Evolutionary conservation across 2,888 invertebrate genomes (phyloP), one percentile per base, ranked within the genome.

Genomic region (Callosobruchus maculatus): DNA sequence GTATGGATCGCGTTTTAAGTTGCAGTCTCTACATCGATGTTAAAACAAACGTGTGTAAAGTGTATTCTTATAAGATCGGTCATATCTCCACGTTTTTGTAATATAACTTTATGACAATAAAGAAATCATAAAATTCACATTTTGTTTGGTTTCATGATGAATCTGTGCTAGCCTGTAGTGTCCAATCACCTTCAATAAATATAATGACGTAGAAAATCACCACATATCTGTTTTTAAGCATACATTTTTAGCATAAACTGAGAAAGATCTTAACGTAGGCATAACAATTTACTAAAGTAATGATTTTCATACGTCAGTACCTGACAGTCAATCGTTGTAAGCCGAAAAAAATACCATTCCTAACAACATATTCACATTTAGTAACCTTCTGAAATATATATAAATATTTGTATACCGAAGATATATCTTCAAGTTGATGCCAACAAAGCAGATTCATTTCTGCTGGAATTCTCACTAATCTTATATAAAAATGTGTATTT

Each of bases 251-350:
- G 49, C 49, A 30, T 49, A 49, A 13, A 49, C 13, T 26, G 67
- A 71, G 20, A 72, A 22, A 73, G 22, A 22, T 22, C 21, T 71
- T 68, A 49, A 67, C 71, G 74, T 74, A 75, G 77, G 79, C 75
- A 70, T 49, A 71, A 75, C 78, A 78, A 76, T 76, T 73, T 75
- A 76, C 13, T 18, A 49, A 13, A 18, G 49, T 49, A 49, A 49
- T 49, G 49, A 49, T 49, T 49, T 49, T 49, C 49, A 49, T 49
- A 49, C 49, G 49, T 49, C 49, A 49, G 74, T 75, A 72, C 49
- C 18, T 49, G 75, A 76, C 75, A 76, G 80, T 81, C 80, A 81
- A 83, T 83, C 82, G 82, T 84, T 83, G 83, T 84, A 82, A 83
- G 83, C 81, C 81, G 82, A 77, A 71, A 71, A 20, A 0, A 49